Evolutionary conservation across 2,113 vertebrate genomes (phyloP).

Genomic region (Chloropsis cyanopogon): DNA sequence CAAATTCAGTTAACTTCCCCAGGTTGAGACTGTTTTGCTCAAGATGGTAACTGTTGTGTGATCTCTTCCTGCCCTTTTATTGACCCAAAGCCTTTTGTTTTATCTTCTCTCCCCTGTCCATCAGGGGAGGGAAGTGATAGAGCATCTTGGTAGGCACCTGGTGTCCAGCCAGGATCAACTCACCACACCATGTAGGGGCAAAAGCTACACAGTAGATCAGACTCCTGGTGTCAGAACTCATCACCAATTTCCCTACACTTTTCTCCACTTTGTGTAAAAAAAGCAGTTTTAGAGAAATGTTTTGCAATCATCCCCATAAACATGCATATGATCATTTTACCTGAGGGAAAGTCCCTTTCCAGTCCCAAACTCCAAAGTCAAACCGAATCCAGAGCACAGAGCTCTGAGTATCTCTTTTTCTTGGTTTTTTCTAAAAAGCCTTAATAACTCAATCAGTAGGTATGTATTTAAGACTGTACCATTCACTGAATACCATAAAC

Average conservation of each 20-base stretch:
- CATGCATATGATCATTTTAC: fast-evolving
- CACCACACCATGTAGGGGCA: fast-evolving
- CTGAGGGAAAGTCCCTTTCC: not conserved
- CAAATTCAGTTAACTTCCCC: not conserved
- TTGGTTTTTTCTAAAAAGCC: not conserved
- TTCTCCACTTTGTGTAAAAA: not conserved
- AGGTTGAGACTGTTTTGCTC: not conserved
- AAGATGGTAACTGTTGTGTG: not conserved
- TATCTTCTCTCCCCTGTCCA: not conserved
- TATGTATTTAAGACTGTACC: not conserved
- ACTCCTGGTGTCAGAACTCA: not conserved
- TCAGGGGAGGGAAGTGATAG: no score
- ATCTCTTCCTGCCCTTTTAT: no score
- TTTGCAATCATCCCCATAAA: not conserved
- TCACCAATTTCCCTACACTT: not conserved
- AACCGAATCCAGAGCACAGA: not conserved
- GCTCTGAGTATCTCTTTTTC: not conserved
- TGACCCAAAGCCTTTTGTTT: not conserved
- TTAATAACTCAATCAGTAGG: not conserved
- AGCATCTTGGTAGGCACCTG: not conserved
- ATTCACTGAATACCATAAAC: not conserved
- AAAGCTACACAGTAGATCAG: not conserved
- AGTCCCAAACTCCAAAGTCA: not conserved
- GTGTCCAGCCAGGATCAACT: not conserved
- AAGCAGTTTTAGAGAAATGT: not conserved